Conservation (phyloP, 2,113 vertebrate species). For the Oenanthe oenanthe region DNA sequence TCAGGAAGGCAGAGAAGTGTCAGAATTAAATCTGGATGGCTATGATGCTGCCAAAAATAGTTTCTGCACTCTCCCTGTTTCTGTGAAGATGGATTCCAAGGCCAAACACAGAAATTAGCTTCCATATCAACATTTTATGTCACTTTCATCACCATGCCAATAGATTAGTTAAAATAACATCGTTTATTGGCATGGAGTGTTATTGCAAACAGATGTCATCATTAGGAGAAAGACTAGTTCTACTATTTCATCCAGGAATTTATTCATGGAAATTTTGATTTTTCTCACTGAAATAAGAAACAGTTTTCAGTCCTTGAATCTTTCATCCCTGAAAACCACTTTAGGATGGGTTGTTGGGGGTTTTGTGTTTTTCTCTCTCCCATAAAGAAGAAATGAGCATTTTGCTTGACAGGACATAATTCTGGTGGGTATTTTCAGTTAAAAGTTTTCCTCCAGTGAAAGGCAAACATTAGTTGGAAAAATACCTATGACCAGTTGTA, state of each 20-base stretch:
- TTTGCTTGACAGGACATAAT: not conserved
- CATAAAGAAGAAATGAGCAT: not conserved
- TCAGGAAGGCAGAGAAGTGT: conserved; percentile 43
- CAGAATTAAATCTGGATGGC: conserved; percentile 37
- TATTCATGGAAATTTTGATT: conserved; percentile 29
- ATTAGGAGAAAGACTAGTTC: not conserved
- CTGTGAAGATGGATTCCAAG: conserved; percentile 44
- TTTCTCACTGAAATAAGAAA: conserved; percentile 4
- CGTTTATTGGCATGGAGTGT: conserved; percentile 33
- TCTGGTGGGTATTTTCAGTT: not conserved
- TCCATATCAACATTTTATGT: conserved; percentile 58
- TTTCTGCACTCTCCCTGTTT: not conserved
- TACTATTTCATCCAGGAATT: conserved; percentile 13
- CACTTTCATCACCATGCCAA: conserved; percentile 57
- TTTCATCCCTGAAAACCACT: not conserved
- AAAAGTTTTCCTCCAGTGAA: not conserved
- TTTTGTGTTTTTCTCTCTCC: not conserved
- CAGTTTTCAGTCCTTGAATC: not conserved
- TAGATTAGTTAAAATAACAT: conserved; percentile 62
- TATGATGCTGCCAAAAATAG: conserved; percentile 43
- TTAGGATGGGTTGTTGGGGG: not conserved
- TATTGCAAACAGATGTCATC: conserved; percentile 65
- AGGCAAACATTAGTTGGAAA: conserved; percentile 13
- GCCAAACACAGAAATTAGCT: conserved; percentile 65
- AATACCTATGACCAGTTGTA: not conserved